Percentiles rank a stretch among this genome's conserved stretches.
Evolutionary conservation across 2,888 invertebrate genomes (phyloP).

Genomic region (Adineta ricciae): DNA sequence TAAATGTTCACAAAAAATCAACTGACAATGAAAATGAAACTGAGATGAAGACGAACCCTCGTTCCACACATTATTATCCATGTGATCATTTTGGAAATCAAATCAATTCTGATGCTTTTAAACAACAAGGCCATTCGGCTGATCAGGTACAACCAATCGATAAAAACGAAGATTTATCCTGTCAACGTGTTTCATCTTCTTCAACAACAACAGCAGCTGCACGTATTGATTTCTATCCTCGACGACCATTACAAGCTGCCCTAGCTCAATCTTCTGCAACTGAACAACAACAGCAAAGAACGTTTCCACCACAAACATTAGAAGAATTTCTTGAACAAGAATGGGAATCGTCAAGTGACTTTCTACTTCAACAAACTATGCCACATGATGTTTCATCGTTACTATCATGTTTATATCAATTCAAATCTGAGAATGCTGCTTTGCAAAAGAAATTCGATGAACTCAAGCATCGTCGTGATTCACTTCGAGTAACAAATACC

Average conservation of each 20-base stretch:
- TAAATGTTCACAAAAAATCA: background rate
- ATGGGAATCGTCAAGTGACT: conserved; percentile 15
- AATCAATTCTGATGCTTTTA: background rate
- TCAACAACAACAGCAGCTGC: background rate
- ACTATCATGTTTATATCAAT: conserved; percentile 22
- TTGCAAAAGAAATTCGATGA: conserved; percentile 3
- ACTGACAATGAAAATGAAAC: background rate
- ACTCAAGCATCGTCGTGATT: conserved; percentile 3
- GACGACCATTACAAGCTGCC: background rate
- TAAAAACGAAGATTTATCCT: background rate
- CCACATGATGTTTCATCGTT: conserved; percentile 18
- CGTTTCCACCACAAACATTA: background rate
- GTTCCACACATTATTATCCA: background rate
- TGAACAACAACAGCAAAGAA: background rate
- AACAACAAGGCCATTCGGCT: background rate
- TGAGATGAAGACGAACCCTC: background rate
- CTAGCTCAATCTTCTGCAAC: background rate
- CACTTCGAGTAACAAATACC: background rate
- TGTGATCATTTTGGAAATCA: conserved; percentile 19
- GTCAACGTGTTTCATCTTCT: background rate
- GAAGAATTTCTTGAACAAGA: conserved; percentile 23
- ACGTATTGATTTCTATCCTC: background rate
- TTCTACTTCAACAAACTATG: background rate
- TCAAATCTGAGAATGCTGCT: background rate
- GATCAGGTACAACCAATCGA: background rate